phyloP scores from a whole-genome alignment of 2,113 vertebrate species.

The Pluvianellus socialis region DNA sequence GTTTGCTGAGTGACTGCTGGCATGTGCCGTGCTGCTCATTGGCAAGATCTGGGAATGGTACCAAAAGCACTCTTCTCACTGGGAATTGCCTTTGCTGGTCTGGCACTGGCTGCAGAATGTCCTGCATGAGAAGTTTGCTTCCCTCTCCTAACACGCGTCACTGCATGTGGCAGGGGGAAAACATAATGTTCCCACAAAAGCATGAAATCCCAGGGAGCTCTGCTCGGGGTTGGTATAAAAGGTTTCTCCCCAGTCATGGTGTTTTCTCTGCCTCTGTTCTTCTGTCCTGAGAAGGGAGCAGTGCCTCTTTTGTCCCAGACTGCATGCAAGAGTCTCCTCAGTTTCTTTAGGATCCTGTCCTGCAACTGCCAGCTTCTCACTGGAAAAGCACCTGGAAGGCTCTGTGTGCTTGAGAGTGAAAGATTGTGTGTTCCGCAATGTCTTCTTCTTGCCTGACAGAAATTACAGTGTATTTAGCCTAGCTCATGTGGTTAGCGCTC shows the following conservation, averaged over 20 bases:
- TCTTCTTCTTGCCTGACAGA: background rate
- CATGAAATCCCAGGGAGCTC: background rate
- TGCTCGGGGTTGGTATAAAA: background rate
- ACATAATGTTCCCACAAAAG: background rate
- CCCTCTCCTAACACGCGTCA: background rate
- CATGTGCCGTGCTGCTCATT: background rate
- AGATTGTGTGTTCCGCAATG: background rate
- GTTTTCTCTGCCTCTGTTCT: background rate
- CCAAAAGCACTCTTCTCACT: background rate
- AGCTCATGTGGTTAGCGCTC: fast-evolving
- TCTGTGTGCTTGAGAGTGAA: background rate
- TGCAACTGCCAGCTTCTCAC: background rate
- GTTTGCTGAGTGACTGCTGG: background rate
- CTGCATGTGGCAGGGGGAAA: background rate
- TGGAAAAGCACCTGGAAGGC: background rate
- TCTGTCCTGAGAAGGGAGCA: background rate
- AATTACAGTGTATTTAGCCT: background rate
- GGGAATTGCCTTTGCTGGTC: background rate
- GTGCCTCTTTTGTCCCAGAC: background rate
- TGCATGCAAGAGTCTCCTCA: background rate
- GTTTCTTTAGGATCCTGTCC: background rate
- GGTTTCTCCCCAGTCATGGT: background rate
- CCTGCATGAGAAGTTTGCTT: background rate
- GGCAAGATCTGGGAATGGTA: constrained; percentile 30
- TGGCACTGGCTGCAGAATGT: background rate